Evolutionary conservation across 2,113 vertebrate genomes (phyloP).

Genomic region (Cairina moschata): DNA sequence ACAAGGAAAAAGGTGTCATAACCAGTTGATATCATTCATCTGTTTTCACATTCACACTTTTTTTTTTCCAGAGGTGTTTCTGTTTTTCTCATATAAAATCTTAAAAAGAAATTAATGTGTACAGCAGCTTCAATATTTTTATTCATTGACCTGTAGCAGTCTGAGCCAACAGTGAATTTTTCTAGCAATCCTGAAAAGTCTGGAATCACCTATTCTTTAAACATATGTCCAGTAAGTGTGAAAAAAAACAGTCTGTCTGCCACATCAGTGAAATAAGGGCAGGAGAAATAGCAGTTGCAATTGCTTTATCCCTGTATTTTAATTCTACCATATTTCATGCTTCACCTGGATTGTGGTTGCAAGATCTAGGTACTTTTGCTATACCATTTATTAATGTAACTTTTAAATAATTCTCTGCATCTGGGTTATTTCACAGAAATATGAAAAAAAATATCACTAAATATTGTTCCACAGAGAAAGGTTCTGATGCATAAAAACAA

Average conservation of each 20-base stretch:
- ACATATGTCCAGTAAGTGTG: background rate
- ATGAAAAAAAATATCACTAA: background rate
- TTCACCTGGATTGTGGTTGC: background rate
- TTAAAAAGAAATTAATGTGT: background rate
- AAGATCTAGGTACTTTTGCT: background rate
- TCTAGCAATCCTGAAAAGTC: background rate
- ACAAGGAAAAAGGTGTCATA: background rate
- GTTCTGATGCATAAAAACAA: background rate
- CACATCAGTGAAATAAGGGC: background rate
- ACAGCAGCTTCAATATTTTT: background rate
- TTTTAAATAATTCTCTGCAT: background rate
- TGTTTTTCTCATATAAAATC: background rate
- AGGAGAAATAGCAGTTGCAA: background rate
- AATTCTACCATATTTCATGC: background rate
- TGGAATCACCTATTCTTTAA: background rate
- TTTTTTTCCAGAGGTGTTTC: background rate
- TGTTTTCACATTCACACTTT: background rate
- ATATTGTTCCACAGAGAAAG: background rate
- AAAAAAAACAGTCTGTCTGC: background rate
- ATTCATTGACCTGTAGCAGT: background rate
- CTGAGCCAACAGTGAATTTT: background rate
- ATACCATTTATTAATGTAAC: background rate
- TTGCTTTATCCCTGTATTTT: background rate
- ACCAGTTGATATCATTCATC: background rate
- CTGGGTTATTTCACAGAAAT: background rate